A percentile compares a stretch with the other conserved stretches of the same genome.
These are phyloP conservation scores for Scaptomyza caliginosa DNA, from an alignment of 2,888 invertebrate species.

Conservation along the genomic window DNA sequence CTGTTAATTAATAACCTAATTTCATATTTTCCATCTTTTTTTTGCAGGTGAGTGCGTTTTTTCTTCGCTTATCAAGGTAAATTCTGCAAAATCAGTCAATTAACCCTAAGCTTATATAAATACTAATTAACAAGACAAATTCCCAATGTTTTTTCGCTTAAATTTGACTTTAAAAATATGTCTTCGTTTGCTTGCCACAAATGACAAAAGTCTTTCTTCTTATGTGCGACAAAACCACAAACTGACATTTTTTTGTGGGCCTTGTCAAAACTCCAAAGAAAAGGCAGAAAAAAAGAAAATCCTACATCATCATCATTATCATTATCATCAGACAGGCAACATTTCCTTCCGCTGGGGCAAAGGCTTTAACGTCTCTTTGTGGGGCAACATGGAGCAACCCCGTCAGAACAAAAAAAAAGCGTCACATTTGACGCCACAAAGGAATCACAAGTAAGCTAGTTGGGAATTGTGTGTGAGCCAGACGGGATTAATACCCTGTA, in stretches of 20 bases:
- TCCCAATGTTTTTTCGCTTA: not conserved
- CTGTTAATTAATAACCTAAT: conserved; percentile 72
- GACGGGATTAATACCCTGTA: conserved; percentile 19
- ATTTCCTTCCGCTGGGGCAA: conserved; percentile 57
- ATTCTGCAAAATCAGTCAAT: conserved; percentile 16
- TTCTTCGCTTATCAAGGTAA: conserved; percentile 7
- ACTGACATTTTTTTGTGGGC: conserved; percentile 38
- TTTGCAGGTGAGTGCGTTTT: conserved; percentile 59
- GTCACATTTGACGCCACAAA: conserved; percentile 65
- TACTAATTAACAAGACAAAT: not conserved
- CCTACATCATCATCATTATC: conserved; percentile 38
- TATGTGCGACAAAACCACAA: conserved; percentile 54
- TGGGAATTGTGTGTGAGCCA: accelerated
- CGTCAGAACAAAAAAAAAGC: conserved; percentile 18
- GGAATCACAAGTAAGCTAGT: conserved; percentile 21
- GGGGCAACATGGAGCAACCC: conserved; percentile 23
- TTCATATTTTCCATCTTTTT: conserved; percentile 34
- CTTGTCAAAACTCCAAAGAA: conserved; percentile 20
- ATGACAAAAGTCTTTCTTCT: conserved; percentile 43
- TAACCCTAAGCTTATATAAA: not conserved
- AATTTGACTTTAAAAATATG: conserved; percentile 1
- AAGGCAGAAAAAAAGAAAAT: conserved; percentile 18
- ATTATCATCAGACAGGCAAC: conserved; percentile 52
- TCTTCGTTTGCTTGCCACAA: not conserved
- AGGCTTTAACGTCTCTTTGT: conserved; percentile 12